Evolutionary conservation across 2,113 vertebrate genomes (phyloP).

Genomic region (Melanostigma gelatinosum): DNA sequence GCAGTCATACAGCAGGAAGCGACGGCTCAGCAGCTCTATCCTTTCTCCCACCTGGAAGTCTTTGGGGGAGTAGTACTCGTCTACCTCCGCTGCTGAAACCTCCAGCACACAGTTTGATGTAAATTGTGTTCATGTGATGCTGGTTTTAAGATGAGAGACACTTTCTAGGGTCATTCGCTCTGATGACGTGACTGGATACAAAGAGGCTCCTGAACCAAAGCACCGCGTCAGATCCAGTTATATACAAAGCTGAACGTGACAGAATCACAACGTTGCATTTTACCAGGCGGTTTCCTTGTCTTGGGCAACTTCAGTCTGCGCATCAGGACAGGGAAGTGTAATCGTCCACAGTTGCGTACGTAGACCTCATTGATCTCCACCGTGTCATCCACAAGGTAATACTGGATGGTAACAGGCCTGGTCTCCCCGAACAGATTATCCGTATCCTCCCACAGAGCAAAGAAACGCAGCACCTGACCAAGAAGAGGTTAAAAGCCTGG

Average conservation of each 20-base stretch:
- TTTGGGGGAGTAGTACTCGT: constrained; percentile 89
- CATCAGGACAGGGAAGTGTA: constrained; percentile 89
- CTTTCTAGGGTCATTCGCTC: neutral
- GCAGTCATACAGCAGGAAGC: constrained; percentile 91
- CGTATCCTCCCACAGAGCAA: constrained; percentile 87
- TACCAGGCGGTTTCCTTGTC: constrained; percentile 71
- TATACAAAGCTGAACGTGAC: neutral
- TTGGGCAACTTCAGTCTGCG: constrained; percentile 89
- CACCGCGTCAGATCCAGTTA: neutral
- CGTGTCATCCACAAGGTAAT: constrained; percentile 90
- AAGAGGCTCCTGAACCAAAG: neutral
- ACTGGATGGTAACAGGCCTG: constrained; percentile 86
- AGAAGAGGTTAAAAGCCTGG: neutral
- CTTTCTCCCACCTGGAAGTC: constrained; percentile 90
- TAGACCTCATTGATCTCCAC: constrained; percentile 92
- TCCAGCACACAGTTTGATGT: constrained; percentile 87
- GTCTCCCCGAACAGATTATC: constrained; percentile 81
- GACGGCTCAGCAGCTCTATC: constrained; percentile 86
- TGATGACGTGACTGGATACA: neutral
- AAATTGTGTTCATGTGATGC: neutral
- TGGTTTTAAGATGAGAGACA: neutral
- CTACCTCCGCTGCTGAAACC: constrained; percentile 88
- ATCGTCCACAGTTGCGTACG: constrained; percentile 87
- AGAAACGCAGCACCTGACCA: constrained; percentile 92
- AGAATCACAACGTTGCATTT: constrained; percentile 3